Evolutionary conservation across 2,113 vertebrate species (phyloP).

Genomic region (Phasianus colchicus): DNA sequence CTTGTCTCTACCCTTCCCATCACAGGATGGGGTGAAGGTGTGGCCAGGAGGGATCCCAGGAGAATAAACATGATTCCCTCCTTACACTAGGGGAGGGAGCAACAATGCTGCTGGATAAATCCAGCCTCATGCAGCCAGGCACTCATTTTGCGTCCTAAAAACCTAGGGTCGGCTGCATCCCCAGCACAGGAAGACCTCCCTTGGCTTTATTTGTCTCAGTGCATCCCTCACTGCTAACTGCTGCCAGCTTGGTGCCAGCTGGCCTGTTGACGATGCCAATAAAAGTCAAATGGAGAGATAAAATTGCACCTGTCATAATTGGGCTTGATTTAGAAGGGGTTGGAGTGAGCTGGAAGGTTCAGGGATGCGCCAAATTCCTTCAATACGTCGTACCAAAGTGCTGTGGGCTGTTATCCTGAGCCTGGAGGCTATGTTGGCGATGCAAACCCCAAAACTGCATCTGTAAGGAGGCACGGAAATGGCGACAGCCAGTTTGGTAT

Average conservation of each 20-base stretch:
- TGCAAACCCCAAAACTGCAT: neutral
- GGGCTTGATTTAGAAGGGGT: neutral
- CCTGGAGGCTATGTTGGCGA: neutral
- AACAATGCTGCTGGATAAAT: too few species aligned
- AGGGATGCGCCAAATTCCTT: neutral
- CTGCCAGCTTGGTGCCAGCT: conserved; percentile 45
- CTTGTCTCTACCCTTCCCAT: neutral
- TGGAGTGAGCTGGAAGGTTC: neutral
- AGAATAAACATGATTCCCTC: neutral
- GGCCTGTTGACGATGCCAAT: conserved; percentile 40
- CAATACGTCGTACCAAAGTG: fast-evolving
- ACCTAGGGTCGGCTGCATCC: neutral
- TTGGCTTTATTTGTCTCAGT: neutral
- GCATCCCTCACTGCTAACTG: neutral
- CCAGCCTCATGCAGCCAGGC: neutral
- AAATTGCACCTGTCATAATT: conserved; percentile 56
- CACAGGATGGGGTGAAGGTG: neutral
- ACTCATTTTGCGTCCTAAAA: neutral
- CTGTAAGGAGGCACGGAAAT: neutral
- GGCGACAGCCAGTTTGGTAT: fast-evolving
- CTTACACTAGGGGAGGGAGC: too few species aligned
- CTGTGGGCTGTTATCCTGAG: neutral
- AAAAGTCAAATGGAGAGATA: conserved; percentile 38
- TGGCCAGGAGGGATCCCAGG: neutral
- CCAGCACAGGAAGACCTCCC: neutral